Conservation (phyloP, 2,113 vertebrate genomes). For the Pelobates fuscus region DNA sequence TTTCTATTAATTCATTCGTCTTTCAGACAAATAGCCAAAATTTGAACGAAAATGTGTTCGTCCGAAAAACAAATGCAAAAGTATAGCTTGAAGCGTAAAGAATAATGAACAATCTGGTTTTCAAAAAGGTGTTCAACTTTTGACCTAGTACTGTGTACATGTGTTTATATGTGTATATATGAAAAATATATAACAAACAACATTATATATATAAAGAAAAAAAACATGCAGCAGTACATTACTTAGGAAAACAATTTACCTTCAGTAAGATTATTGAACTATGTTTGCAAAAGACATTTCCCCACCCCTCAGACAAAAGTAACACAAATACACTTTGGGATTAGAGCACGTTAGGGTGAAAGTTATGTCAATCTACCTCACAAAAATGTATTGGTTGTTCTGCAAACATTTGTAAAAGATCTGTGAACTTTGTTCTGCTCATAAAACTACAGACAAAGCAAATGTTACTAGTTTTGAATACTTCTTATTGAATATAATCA, state of each 20-base stretch:
- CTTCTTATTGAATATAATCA: neutral
- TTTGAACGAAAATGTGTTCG: too few relatives aligned
- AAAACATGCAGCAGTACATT: neutral
- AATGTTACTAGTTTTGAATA: conserved; percentile 32
- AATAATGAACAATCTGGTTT: too few relatives aligned
- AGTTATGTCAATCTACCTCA: conserved; percentile 45
- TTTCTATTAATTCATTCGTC: too few relatives aligned
- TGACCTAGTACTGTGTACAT: too few relatives aligned
- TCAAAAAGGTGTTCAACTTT: too few relatives aligned
- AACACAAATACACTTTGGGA: conserved; percentile 42
- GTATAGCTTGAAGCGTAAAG: too few relatives aligned
- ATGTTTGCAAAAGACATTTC: conserved; percentile 36
- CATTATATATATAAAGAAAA: too few relatives aligned
- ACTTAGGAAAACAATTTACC: neutral
- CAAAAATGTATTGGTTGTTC: conserved; percentile 31
- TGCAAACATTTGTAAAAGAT: conserved; percentile 39
- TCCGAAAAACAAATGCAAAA: too few relatives aligned
- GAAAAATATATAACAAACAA: too few relatives aligned
- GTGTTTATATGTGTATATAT: too few relatives aligned
- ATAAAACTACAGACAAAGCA: conserved; percentile 35
- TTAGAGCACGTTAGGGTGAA: conserved; percentile 37
- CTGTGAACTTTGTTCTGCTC: conserved; percentile 41
- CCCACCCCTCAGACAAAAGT: conserved; percentile 43
- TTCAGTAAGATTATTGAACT: conserved; percentile 12
- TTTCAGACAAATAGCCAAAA: too few relatives aligned